phyloP scores from a whole-genome alignment of 2,888 invertebrate genomes.

The Ophion ventricosus region DNA sequence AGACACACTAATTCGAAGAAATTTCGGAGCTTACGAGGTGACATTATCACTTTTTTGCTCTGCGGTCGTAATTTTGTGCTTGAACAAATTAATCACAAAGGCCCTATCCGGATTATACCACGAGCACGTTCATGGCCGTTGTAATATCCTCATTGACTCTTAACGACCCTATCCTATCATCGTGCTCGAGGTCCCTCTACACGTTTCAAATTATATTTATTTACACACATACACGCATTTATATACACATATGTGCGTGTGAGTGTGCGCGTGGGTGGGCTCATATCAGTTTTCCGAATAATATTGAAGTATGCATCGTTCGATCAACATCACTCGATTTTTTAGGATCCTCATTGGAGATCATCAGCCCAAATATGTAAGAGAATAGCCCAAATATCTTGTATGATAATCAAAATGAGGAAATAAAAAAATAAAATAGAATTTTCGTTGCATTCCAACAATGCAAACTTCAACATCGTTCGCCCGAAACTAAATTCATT shows the following conservation, averaged over 20 bases:
- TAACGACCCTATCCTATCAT: slow-evolving; percentile 45
- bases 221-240: background rate
- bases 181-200: slow-evolving; percentile 9
- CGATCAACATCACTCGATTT: too few species aligned
- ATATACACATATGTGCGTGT: background rate
- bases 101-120: slow-evolving; percentile 43
- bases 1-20: background rate
- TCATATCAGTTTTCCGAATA: background rate
- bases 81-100: slow-evolving; percentile 42
- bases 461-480: too few species aligned
- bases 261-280: background rate
- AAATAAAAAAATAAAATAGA: too few species aligned
- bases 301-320: too few species aligned
- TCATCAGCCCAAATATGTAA: too few species aligned
- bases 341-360: too few species aligned
- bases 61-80: background rate
- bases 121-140: slow-evolving; percentile 64
- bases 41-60: background rate
- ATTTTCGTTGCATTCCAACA: too few species aligned
- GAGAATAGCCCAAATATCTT: too few species aligned
- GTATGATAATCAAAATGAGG: too few species aligned
- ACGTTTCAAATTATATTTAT: background rate
- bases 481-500: background rate
- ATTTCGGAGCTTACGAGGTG: background rate
- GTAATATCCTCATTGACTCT: slow-evolving; percentile 70